phyloP scores from a whole-genome alignment of 2,888 invertebrate species.

The Alentia gelatinosa region DNA sequence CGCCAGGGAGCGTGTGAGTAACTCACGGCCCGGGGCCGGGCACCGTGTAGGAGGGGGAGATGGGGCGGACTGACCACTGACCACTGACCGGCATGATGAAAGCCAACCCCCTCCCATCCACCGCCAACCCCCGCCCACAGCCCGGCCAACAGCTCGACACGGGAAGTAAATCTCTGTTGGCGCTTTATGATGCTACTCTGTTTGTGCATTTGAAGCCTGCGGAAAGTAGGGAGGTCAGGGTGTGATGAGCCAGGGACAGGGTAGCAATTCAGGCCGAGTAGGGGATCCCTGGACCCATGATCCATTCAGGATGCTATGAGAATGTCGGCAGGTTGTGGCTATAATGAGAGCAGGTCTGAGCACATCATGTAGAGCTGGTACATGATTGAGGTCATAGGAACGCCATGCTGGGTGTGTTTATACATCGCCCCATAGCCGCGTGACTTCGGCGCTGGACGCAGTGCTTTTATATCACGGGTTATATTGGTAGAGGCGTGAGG shows the following conservation, averaged over 20 bases:
- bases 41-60: not conserved
- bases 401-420: no score
- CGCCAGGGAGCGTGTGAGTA: not conserved
- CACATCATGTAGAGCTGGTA: no score
- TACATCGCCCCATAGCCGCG: no score
- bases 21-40: not conserved
- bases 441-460: no score
- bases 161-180: slow-evolving; percentile 18
- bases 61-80: not conserved
- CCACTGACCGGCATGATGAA: slow-evolving; percentile 37
- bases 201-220: not conserved
- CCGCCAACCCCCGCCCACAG: not conserved
- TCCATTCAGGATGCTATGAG: no score
- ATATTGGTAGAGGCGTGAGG: not conserved
- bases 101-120: not conserved
- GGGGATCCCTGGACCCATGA: no score
- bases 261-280: not conserved
- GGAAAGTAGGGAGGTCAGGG: not conserved
- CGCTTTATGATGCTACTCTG: slow-evolving; percentile 14
- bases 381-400: no score
- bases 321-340: no score
- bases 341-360: no score
- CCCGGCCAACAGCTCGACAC: not conserved
- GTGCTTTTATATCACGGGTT: no score
- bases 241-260: not conserved